These are phyloP conservation scores for Caenorhabditis plicata DNA, from an alignment of 2,888 invertebrate species.

Conservation along the genomic window DNA sequence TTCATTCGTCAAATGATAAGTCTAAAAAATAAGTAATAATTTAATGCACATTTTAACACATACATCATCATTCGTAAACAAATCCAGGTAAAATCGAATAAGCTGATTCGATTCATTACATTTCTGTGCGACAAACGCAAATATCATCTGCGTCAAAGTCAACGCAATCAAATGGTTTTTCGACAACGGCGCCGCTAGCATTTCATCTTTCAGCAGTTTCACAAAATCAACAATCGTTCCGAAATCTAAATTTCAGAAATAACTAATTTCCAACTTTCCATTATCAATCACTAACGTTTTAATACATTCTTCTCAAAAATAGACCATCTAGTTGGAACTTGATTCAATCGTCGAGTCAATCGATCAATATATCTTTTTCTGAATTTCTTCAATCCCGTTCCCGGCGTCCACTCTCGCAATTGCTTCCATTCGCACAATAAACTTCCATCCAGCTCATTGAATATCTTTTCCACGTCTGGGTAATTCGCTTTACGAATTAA, in stretches of 20 bases:
- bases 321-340: constrained; percentile 14
- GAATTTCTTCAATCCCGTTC: constrained; percentile 6
- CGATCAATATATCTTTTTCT: constrained; percentile 16
- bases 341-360: constrained; percentile 9
- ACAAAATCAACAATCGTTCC: constrained; percentile 8
- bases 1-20: constrained; percentile 19
- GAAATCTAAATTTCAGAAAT: constrained; percentile 2
- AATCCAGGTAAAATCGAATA: constrained; percentile 14
- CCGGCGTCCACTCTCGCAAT: constrained; percentile 9
- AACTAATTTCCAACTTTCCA: not conserved
- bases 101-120: constrained; percentile 11
- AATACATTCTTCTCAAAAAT: constrained; percentile 9
- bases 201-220: constrained; percentile 16
- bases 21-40: constrained; percentile 3
- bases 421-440: constrained; percentile 23
- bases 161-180: constrained; percentile 15
- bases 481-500: constrained; percentile 3
- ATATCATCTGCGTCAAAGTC: constrained; percentile 13
- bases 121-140: constrained; percentile 8
- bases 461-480: not conserved
- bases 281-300: constrained; percentile 1
- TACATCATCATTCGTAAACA: constrained; percentile 24
- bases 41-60: not conserved
- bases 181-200: constrained; percentile 18
- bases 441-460: constrained; percentile 11